Base-by-base conservation (phyloP, 2,888 invertebrate genomes). In the Hydroisotoma schaefferi region DNA sequence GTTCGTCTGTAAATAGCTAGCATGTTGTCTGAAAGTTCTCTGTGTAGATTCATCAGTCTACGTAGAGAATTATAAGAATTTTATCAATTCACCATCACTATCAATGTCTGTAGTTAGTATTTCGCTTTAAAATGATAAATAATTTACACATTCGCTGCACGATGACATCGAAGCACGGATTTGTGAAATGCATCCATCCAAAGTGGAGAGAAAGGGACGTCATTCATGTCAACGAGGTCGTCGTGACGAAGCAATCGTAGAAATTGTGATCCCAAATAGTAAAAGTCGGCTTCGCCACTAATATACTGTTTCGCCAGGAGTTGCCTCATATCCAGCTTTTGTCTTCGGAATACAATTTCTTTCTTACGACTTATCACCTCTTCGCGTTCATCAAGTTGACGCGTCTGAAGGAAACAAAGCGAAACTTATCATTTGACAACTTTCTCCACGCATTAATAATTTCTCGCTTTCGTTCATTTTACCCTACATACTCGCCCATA, bases 271-370 rank as follows among this genome's bases (percentile, higher is more conserved):
- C 61, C 66, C 44, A 68, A 48, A 18, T 57, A 58, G 33, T 55
- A 70, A 52, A 70, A 70, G 47, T 70, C 68, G 1, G 53, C 59
- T 26, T 59, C 58, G 12, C 57, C 37, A 3, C 62, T 56, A 2
- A 51, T 46, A n/a, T 54, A 54, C 43, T 70, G 70, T 40, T 52
- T 56, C 18, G 62, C 57, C 2, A 68, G 57, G 8, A 70, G 52
- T 29, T 66, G 68, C 10, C 68, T 59, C 56, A 70, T 63, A 43
- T 70, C 70, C 44, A 68, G 56, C n/a, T n/a, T n/a, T 46, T 70
- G 70, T 2, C 70, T 62, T 25, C 64, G 60, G 43, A 65, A 63
- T 43, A 65, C 59, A 20, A 58, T 63, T 22, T 68, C 68, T 40
- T 70, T 70, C 47, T 70, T 70, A n/a, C 60, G 33, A 5, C 48